phyloP scores from a whole-genome alignment of 1,140 invertebrate genomes.

The Episyrphus balteatus region DNA sequence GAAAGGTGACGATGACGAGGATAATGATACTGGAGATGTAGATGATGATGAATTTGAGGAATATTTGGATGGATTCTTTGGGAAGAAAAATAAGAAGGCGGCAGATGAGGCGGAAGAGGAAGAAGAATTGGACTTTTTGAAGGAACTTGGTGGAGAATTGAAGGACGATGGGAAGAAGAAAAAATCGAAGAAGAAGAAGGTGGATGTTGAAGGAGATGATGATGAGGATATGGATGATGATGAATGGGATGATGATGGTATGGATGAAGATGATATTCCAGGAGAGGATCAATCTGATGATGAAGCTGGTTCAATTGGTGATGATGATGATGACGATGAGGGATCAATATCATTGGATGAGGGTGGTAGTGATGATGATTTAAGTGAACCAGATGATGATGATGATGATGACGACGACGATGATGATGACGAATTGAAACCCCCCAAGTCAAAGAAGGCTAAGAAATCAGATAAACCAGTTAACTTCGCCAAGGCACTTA shows the following conservation, averaged over 20 bases:
- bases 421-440: conserved; percentile 13
- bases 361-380: conserved; percentile 2
- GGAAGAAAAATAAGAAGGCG: conserved; percentile 37
- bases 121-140: conserved; percentile 29
- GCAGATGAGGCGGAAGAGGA: conserved; percentile 35
- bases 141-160: conserved; percentile 26
- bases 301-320: conserved; percentile 26
- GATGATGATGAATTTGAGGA: conserved; percentile 76
- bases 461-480: conserved; percentile 9
- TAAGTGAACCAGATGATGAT: neutral
- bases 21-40: conserved; percentile 62
- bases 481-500: conserved; percentile 22
- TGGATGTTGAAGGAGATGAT: conserved; percentile 36
- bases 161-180: conserved; percentile 22
- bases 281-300: conserved; percentile 20
- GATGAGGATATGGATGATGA: conserved; percentile 19
- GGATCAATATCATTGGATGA: conserved; percentile 17
- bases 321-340: conserved; percentile 28
- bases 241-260: conserved; percentile 23
- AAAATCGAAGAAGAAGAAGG: conserved; percentile 36
- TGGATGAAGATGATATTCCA: conserved; percentile 24
- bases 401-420: conserved; percentile 19
- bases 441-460: conserved; percentile 36
- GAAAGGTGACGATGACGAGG: conserved; percentile 30
- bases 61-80: conserved; percentile 56